Base-by-base conservation (phyloP, 2,797 vertebrate species). In the Aselliscus stoliczkanus region DNA sequence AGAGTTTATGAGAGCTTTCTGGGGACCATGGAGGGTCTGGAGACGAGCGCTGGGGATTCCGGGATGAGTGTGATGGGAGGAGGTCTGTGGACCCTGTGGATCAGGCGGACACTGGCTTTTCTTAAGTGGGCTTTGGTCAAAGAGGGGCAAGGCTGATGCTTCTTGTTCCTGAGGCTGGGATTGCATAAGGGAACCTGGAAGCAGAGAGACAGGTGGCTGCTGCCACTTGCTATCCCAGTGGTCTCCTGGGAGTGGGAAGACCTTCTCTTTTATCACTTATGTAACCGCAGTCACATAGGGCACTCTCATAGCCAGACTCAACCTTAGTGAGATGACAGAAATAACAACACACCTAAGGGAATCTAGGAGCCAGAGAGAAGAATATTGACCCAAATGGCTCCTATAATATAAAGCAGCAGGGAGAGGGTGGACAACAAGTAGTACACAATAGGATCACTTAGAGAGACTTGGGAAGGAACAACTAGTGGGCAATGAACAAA, bases 241-340 rank as follows among this genome's bases (percentile, higher is more conserved):
- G 42, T 11, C 52, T 27, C 42, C 42, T 0, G 1, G 20, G 69
- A 47, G 54, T 3, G 31, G 60, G 89, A 42, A 42, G 21, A 4
- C 17, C n/a, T 64, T 37, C 17, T 60, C 18, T 29, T 58, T 50
- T 2, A 21, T 65, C 7, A 5, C 14, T 52, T 60, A 3, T 0
- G 27, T 18, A 85, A 23, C 69, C 37, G 39, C 9, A 58, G 76
- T 52, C 70, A 13, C 0, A 0, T 23, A 42, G 29, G 29, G 34
- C 20, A 14, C 6, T 18, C 13, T 34, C 2, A 37, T 1, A 58
- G 50, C 29, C 52, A 86, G 80, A 39, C 18, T 34, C 0, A n/a
- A 20, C 47, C 23, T 12, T 44, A 47, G 54, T 17, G 25, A 52
- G 60, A 29, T 0, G 25, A 60, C 39, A 42, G 85, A 67, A 77